Evolutionary conservation across 2,113 vertebrate genomes (phyloP).

Genomic region (Andinoacara biseriatus): DNA sequence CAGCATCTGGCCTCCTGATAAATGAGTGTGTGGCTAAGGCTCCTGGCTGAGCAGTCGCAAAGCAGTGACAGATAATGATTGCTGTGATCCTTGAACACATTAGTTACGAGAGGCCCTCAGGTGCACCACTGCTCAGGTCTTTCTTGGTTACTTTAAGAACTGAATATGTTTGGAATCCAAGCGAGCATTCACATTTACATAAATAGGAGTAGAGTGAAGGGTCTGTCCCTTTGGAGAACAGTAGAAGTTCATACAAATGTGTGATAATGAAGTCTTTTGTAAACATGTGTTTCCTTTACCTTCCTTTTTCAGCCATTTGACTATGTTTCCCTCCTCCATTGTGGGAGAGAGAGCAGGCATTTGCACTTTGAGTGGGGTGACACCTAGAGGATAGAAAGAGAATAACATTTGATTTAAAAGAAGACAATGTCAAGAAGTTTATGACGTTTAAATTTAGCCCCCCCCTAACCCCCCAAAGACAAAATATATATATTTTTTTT

Average conservation of each 20-base stretch:
- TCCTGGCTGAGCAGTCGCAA: slow-evolving; percentile 54
- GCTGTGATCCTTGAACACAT: slow-evolving; percentile 57
- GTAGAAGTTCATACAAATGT: background rate
- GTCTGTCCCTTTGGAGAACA: background rate
- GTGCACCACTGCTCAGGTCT: slow-evolving; percentile 36
- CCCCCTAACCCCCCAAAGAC: too few species aligned
- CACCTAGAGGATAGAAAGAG: slow-evolving; percentile 80
- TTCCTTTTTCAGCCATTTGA: slow-evolving; percentile 98
- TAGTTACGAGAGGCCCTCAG: slow-evolving; percentile 56
- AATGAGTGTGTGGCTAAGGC: slow-evolving; percentile 46
- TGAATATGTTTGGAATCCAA: background rate
- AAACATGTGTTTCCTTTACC: slow-evolving; percentile 76
- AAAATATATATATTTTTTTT: too few species aligned
- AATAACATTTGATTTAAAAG: background rate
- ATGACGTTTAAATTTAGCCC: background rate
- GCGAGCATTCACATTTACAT: background rate
- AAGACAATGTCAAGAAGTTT: background rate
- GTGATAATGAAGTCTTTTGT: background rate
- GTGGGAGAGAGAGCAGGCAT: slow-evolving; percentile 99
- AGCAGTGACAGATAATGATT: slow-evolving; percentile 64
- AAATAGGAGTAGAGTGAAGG: background rate
- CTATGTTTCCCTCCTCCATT: slow-evolving; percentile 95
- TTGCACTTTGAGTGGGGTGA: slow-evolving; percentile 85
- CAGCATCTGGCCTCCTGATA: slow-evolving; percentile 47
- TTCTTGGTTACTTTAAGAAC: background rate